These are phyloP conservation scores for Deroptyus accipitrinus DNA, from an alignment of 2,113 vertebrate genomes.

Conservation along the genomic window DNA sequence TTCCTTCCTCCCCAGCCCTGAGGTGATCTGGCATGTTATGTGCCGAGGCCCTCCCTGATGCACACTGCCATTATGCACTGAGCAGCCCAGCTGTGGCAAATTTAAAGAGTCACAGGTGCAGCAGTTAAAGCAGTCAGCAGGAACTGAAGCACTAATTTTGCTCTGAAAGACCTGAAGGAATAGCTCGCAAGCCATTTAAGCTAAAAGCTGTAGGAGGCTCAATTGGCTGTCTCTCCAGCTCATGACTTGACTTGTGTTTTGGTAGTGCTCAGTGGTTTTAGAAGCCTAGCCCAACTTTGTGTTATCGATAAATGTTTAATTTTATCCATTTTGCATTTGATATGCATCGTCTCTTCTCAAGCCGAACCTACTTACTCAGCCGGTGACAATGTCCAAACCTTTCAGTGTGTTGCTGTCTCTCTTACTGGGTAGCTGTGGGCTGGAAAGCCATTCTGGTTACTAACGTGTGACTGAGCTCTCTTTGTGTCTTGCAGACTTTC, in stretches of 20 bases:
- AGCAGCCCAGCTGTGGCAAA: neutral
- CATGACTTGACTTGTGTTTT: neutral
- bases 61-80: neutral
- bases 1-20: neutral
- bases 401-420: neutral
- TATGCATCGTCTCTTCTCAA: neutral
- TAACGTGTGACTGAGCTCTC: neutral
- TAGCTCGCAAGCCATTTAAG: neutral
- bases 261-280: neutral
- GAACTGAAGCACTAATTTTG: neutral
- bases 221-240: neutral
- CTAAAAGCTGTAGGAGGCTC: neutral
- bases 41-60: neutral
- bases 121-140: constrained; percentile 10
- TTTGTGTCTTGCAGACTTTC: neutral
- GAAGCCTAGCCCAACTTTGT: neutral
- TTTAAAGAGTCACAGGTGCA: neutral
- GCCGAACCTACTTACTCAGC: neutral
- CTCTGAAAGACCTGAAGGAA: neutral
- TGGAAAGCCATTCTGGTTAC: neutral
- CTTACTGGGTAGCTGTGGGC: neutral
- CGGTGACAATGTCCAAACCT: neutral
- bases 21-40: neutral
- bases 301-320: neutral
- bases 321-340: neutral